Conservation (phyloP, 2,888 invertebrate genomes). For the Zaprionus obscuricornis region DNA sequence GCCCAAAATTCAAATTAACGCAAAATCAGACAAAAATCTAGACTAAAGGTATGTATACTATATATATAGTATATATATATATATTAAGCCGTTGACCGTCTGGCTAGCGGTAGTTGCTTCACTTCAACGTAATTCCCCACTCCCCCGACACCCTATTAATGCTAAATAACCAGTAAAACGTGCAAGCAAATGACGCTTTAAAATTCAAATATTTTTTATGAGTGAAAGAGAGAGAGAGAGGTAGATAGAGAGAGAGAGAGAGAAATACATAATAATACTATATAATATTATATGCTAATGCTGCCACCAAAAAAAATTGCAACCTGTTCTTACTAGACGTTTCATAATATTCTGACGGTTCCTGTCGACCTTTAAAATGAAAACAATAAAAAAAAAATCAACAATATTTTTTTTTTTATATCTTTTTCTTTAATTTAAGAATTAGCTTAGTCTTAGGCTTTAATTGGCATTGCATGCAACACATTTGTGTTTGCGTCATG, state of each 20-base stretch:
- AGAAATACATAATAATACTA: conserved; percentile 4
- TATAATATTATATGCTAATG: conserved; percentile 18
- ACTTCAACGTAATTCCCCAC: background rate
- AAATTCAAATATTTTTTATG: conserved; percentile 13
- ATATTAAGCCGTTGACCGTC: background rate
- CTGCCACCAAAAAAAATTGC: conserved; percentile 11
- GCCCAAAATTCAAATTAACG: no score
- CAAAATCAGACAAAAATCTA: no score
- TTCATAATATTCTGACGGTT: no score
- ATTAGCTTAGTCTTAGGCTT: background rate
- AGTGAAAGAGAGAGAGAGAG: conserved; percentile 3
- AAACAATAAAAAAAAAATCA: background rate
- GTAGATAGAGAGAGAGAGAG: background rate
- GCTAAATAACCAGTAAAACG: conserved; percentile 59
- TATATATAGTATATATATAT: no score
- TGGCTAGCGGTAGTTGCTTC: conserved; percentile 22
- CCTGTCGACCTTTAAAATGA: conserved; percentile 37
- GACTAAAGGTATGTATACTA: no score
- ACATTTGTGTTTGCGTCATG: conserved; percentile 30
- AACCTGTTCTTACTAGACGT: conserved; percentile 27
- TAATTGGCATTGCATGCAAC: conserved; percentile 23
- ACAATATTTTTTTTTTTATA: background rate
- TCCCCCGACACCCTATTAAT: no score
- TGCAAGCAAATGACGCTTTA: conserved; percentile 36
- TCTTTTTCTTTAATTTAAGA: background rate